phyloP scores from a whole-genome alignment of 2,113 vertebrate species.

The Erythrolamprus reginae region DNA sequence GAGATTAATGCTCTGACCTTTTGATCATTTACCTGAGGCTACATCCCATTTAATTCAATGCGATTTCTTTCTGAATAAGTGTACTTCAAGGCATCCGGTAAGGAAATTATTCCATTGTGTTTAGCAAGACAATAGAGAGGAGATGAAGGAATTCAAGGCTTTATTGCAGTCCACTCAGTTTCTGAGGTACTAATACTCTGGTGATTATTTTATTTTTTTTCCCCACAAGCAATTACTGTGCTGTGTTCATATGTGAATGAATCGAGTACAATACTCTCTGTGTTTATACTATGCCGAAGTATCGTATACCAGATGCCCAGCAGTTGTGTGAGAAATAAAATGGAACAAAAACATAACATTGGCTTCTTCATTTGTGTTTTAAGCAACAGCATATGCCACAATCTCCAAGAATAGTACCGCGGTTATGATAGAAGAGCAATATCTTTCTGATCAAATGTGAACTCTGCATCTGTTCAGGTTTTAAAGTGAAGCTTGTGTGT shows the following conservation, averaged over 20 bases:
- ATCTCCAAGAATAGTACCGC: neutral
- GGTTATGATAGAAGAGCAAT: neutral
- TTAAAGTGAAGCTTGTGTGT: neutral
- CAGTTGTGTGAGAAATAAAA: neutral
- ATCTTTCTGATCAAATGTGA: neutral
- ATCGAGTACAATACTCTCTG: neutral
- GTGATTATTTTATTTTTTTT: neutral
- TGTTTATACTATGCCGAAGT: neutral
- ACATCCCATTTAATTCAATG: neutral
- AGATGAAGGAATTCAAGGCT: neutral
- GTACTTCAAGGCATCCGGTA: neutral
- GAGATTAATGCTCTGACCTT: neutral
- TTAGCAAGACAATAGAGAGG: neutral
- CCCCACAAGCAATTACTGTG: neutral
- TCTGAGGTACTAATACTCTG: neutral
- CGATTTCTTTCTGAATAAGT: neutral
- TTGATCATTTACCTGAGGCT: neutral
- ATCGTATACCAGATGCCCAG: neutral
- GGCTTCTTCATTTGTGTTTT: neutral
- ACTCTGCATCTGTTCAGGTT: neutral
- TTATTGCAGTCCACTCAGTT: neutral
- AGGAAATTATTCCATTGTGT: neutral
- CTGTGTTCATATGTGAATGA: neutral
- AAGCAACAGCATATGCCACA: neutral
- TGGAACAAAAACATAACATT: neutral